Evolutionary conservation across 2,113 vertebrate genomes (phyloP).

Genomic region (Turnix velox): DNA sequence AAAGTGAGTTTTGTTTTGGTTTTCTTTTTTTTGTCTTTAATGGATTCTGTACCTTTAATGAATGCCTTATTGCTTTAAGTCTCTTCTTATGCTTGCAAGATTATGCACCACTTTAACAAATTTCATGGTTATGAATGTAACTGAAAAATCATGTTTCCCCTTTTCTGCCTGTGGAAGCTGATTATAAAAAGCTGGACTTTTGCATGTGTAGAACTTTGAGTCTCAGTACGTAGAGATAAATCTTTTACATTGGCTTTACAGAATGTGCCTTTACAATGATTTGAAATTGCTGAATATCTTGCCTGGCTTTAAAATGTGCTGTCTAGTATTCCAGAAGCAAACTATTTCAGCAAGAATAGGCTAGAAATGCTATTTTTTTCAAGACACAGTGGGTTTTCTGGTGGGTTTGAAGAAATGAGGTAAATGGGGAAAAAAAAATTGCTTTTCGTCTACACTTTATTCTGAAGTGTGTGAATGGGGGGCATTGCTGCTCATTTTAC

Average conservation of each 20-base stretch:
- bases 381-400: not conserved
- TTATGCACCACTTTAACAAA: not conserved
- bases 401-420: not conserved
- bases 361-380: not conserved
- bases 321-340: not conserved
- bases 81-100: not conserved
- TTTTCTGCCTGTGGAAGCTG: not conserved
- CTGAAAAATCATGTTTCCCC: not conserved
- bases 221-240: not conserved
- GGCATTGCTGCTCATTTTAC: not conserved
- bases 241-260: not conserved
- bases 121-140: not conserved
- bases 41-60: not conserved
- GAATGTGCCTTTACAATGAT: not conserved
- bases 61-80: not conserved
- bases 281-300: not conserved
- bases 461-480: not conserved
- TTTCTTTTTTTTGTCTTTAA: not conserved
- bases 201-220: not conserved
- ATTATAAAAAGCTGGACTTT: not conserved
- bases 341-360: not conserved
- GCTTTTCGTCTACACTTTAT: not conserved
- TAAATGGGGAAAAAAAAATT: not conserved
- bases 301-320: not conserved
- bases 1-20: constrained; percentile 82